Evolutionary conservation across 2,113 vertebrate genomes (phyloP), one percentile per base, ranked within the genome.

Genomic region (Spizaetus ornatus): DNA sequence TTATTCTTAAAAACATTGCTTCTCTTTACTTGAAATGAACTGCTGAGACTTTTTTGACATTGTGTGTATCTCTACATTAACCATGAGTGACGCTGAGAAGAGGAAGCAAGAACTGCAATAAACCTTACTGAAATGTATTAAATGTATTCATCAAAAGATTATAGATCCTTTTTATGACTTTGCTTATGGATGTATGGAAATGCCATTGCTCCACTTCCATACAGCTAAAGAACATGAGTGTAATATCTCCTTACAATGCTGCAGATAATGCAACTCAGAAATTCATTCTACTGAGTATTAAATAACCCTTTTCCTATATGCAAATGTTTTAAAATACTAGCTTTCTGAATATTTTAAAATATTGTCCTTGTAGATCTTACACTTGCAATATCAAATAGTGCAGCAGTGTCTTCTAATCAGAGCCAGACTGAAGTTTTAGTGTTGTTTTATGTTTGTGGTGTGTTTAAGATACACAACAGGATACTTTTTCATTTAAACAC

Each of bases 311-410:
- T 86, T 45, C 45, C 58, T 36, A 56, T 65, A 79, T 29, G 73
- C 34, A 86, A 62, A 11, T 21, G 7, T 94, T 91, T 86, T 14
- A 69, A 91, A 89, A 95, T 61, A 76, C 66, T 56, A 67, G 31
- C 40, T 94, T 82, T 96, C 56, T 93, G 73, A 89, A 82, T 94
- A 76, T 95, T 90, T 95, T 82, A 79, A 92, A 78, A 79, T 31
- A 52, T 31, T 56, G 21, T 79, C 50, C 77, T 76, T 83, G 43
- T 86, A 76, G 36, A 26, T 95, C 47, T 93, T 84, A 56, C 13
- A 11, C 13, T 85, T 94, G 34, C 16, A 53, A 9, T 55, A 89
- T 90, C 42, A 86, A 73, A 36, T 63, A 63, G 18, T 34, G 42
- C 63, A 84, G 29, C 34, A 47, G 16, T 34, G 32, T 73, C 72